Evolutionary conservation across 2,888 invertebrate genomes (phyloP).

Genomic region (Neoitamus cyanurus): DNA sequence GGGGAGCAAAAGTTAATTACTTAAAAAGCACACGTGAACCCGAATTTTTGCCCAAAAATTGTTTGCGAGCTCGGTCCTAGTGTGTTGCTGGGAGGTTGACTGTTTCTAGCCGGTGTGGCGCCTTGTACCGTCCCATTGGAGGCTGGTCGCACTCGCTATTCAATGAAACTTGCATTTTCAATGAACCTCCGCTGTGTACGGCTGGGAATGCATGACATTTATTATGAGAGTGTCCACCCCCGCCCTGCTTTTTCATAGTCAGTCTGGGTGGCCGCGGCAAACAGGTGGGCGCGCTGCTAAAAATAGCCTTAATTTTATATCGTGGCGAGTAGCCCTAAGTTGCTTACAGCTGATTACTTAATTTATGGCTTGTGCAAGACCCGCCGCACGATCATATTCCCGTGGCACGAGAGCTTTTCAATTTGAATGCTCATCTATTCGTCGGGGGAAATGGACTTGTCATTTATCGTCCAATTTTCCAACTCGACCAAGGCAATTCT

Average conservation of each 20-base stretch:
- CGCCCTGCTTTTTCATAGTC: background rate
- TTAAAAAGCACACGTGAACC: conserved; percentile 15
- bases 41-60: background rate
- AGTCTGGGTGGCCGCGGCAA: background rate
- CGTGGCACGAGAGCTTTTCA: background rate
- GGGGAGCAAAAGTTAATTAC: background rate
- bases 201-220: background rate
- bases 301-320: conserved; percentile 2
- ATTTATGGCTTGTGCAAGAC: conserved; percentile 19
- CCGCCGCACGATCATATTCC: background rate
- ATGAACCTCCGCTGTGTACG: background rate
- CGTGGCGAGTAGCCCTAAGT: background rate
- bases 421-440: background rate
- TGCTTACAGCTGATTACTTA: background rate
- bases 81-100: background rate
- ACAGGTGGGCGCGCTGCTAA: background rate
- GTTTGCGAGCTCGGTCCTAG: background rate
- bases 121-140: background rate
- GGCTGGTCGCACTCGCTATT: background rate
- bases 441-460: background rate
- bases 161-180: background rate
- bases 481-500: background rate
- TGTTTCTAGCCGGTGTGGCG: background rate
- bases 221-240: background rate
- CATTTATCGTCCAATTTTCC: background rate